Evolutionary conservation across 2,113 vertebrate species (phyloP).

Genomic region (Egretta garzetta): DNA sequence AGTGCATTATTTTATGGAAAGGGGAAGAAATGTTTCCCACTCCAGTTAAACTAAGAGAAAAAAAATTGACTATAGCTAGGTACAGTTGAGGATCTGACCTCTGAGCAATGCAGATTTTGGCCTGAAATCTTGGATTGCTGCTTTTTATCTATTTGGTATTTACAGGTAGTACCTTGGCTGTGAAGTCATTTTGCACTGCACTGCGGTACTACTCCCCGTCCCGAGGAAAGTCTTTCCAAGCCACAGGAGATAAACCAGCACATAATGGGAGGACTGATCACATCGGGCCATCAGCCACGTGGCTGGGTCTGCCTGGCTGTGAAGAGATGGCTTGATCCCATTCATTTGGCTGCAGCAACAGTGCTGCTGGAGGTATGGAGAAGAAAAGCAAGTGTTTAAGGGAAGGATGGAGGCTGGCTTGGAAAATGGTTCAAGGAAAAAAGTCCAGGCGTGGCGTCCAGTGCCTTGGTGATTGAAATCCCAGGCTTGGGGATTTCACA

Average conservation of each 20-base stretch:
- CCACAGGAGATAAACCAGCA: background rate
- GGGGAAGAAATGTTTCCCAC: background rate
- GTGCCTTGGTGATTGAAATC: background rate
- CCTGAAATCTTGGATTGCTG: background rate
- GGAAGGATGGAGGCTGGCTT: background rate
- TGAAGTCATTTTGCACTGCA: background rate
- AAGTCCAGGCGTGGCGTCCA: background rate
- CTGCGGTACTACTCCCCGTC: background rate
- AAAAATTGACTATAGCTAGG: rapidly evolving
- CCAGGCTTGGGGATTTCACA: background rate
- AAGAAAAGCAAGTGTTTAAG: background rate
- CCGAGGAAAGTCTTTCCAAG: background rate
- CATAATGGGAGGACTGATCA: background rate
- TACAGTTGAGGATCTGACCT: background rate
- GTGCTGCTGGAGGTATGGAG: background rate
- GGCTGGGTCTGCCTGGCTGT: background rate
- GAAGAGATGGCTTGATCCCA: background rate
- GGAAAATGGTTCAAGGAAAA: background rate
- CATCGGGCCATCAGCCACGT: background rate
- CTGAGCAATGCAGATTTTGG: background rate
- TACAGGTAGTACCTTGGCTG: background rate
- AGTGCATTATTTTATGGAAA: background rate
- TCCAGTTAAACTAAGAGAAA: background rate
- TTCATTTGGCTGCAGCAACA: background rate
- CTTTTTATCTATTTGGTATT: background rate